A percentile compares a stretch with the other conserved stretches of the same genome.
Evolutionary conservation across 1,140 invertebrate genomes (phyloP).

Genomic region (Hylaeus volcanicus): DNA sequence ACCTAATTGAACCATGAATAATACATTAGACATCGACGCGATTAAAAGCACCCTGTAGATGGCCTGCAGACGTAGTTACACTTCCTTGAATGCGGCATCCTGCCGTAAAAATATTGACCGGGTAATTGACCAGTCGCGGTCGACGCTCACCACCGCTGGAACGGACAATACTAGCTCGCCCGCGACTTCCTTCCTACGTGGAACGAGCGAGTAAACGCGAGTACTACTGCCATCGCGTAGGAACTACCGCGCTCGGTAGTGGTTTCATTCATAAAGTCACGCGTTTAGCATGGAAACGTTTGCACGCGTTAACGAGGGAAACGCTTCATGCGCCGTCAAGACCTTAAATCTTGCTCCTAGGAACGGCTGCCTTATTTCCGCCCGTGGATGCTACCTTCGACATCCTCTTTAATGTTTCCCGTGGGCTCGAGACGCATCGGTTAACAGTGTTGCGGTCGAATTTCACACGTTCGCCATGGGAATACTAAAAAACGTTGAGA

Average conservation of each 20-base stretch:
- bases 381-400: not conserved
- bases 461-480: not conserved
- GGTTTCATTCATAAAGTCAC: constrained; percentile 79
- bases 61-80: constrained; percentile 61
- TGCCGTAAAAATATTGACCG: constrained; percentile 72
- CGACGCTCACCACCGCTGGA: constrained; percentile 47
- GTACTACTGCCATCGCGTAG: constrained; percentile 68
- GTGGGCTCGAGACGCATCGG: not conserved
- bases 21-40: constrained; percentile 71
- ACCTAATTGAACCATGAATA: constrained; percentile 76
- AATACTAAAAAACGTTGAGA: not conserved
- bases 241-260: constrained; percentile 64
- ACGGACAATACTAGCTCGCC: constrained; percentile 72
- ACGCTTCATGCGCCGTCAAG: constrained; percentile 38
- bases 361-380: constrained; percentile 47
- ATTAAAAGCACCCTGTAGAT: constrained; percentile 71
- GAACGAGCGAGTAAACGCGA: constrained; percentile 75
- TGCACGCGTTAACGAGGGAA: constrained; percentile 66
- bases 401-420: not conserved
- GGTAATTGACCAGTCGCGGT: constrained; percentile 33
- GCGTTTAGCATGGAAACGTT: constrained; percentile 69
- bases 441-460: no score
- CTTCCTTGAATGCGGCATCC: constrained; percentile 77
- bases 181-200: constrained; percentile 76
- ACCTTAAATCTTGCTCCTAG: constrained; percentile 46